Percentiles rank a stretch among this genome's conserved stretches.
These are phyloP conservation scores for Anarhynchus alexandrinus DNA, from an alignment of 2,113 vertebrate species.

Conservation along the genomic window DNA sequence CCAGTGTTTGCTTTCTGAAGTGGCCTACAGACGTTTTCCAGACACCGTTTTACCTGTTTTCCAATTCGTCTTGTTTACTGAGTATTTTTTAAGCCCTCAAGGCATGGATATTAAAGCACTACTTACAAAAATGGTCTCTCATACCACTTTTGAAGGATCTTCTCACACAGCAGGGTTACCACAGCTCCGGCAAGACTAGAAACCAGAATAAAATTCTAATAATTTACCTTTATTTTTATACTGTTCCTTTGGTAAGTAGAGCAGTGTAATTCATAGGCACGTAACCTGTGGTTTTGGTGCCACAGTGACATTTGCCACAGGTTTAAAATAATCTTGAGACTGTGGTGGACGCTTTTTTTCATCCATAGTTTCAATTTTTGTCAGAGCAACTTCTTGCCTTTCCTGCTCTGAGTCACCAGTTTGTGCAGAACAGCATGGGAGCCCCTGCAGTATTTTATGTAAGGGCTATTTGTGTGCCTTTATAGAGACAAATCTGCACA, in stretches of 20 bases:
- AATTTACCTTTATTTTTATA: slow-evolving; percentile 32
- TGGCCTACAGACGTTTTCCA: neutral
- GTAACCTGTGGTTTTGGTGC: neutral
- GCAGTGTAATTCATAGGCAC: neutral
- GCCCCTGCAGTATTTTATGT: neutral
- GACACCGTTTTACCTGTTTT: neutral
- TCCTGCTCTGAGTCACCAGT: neutral
- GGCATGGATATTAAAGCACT: neutral
- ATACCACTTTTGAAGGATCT: neutral
- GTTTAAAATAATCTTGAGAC: slow-evolving; percentile 31
- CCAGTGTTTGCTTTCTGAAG: neutral
- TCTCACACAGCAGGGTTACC: neutral
- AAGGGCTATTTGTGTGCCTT: neutral
- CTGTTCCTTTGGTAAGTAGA: neutral
- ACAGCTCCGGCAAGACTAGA: neutral
- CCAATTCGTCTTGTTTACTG: neutral
- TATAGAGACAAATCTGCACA: neutral
- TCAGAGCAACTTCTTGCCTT: neutral
- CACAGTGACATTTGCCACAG: neutral
- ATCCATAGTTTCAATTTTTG: neutral
- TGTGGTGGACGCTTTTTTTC: neutral
- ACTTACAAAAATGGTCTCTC: neutral
- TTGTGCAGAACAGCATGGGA: neutral
- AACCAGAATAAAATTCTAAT: neutral
- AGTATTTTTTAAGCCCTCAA: neutral